phyloP scores from a whole-genome alignment of 2,797 vertebrate species.

The Arnoldichthys spilopterus region DNA sequence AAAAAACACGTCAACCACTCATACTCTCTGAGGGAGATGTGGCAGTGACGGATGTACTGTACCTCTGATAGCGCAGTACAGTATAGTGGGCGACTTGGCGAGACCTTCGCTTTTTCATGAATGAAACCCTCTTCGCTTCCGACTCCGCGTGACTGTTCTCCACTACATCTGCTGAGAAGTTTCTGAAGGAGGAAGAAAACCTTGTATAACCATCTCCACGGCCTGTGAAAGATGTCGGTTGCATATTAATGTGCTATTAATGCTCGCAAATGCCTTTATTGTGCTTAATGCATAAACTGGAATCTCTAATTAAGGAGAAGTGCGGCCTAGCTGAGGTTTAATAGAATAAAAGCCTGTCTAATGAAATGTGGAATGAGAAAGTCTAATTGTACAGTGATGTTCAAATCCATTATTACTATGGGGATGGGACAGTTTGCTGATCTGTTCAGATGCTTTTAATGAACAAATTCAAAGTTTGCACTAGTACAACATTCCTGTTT shows the following conservation, averaged over 20 bases:
- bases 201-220: not conserved
- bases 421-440: not conserved
- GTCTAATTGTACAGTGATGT: not conserved
- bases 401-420: not conserved
- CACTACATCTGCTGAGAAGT: not conserved
- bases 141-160: not conserved
- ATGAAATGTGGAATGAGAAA: constrained; percentile 19
- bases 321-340: not conserved
- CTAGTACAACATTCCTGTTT: not conserved
- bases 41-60: constrained; percentile 27
- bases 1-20: constrained; percentile 25
- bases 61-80: constrained; percentile 17
- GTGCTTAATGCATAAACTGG: constrained; percentile 22
- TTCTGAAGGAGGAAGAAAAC: not conserved
- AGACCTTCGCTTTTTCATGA: constrained; percentile 25
- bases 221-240: not conserved
- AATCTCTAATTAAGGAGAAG: constrained; percentile 8
- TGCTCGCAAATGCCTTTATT: constrained; percentile 17
- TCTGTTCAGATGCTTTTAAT: not conserved
- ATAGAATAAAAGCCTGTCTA: constrained; percentile 38
- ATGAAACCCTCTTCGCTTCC: constrained; percentile 5
- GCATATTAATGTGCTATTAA: constrained; percentile 25
- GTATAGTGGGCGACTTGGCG: constrained; percentile 21
- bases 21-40: constrained; percentile 21
- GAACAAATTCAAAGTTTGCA: not conserved